Evolutionary conservation across 2,113 vertebrate genomes (phyloP).

Genomic region (Lethenteron reissneri): DNA sequence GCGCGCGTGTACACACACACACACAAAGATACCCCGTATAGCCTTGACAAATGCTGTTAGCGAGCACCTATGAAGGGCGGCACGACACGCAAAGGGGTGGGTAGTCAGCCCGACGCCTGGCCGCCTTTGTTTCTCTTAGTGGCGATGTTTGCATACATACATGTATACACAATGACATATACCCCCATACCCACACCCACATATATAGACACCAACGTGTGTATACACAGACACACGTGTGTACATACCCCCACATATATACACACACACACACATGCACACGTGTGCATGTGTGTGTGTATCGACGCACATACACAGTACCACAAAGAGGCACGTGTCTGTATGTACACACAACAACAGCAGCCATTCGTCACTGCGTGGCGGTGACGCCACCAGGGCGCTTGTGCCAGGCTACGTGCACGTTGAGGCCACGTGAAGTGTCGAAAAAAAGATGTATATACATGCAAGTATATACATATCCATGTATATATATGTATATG

Average conservation of each 20-base stretch:
- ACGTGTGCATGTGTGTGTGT: not conserved
- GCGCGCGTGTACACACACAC: too few species aligned
- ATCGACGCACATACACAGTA: not conserved
- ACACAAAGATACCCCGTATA: too few species aligned
- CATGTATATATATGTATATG: constrained; percentile 4
- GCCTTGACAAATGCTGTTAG: too few species aligned
- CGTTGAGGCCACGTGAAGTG: not conserved
- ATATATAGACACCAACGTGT: not conserved
- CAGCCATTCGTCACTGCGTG: not conserved
- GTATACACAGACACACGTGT: not conserved
- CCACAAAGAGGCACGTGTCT: not conserved
- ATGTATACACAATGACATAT: not conserved
- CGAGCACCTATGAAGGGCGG: too few species aligned
- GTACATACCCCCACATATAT: not conserved
- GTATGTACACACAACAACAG: not conserved
- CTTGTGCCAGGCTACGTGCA: not conserved
- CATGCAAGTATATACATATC: not conserved
- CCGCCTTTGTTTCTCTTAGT: too few species aligned
- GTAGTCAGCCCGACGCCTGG: too few species aligned
- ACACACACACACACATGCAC: not conserved
- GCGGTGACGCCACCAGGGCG: not conserved
- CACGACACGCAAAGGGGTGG: too few species aligned
- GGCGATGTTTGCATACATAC: not conserved
- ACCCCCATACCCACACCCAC: not conserved
- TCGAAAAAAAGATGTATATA: not conserved